These are phyloP conservation scores for Venusia cambrica DNA, from an alignment of 2,888 invertebrate genomes.

Conservation along the genomic window DNA sequence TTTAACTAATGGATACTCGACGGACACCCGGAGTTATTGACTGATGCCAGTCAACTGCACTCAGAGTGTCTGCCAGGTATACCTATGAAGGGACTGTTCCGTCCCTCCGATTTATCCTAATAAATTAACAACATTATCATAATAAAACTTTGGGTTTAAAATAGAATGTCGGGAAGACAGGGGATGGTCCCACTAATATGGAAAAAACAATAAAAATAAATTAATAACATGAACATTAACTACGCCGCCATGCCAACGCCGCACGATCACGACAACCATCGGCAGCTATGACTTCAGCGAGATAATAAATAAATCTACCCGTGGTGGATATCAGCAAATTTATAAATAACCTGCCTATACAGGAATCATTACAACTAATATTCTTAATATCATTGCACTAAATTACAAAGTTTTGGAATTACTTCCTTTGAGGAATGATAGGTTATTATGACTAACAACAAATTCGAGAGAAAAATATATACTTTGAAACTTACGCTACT, in stretches of 20 bases:
- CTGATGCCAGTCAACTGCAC: neutral
- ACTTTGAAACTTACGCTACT: conserved; percentile 28
- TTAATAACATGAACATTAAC: conserved; percentile 53
- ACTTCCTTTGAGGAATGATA: conserved; percentile 71
- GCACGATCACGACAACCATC: conserved; percentile 34
- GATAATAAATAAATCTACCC: conserved; percentile 43
- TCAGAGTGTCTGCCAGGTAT: conserved; percentile 8
- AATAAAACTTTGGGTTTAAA: conserved; percentile 71
- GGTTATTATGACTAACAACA: conserved; percentile 54
- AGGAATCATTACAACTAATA: conserved; percentile 48
- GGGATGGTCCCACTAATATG: conserved; percentile 61
- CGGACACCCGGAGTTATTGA: conserved; percentile 7
- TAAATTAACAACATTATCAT: conserved; percentile 69
- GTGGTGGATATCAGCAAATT: conserved; percentile 39
- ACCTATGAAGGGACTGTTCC: conserved; percentile 14
- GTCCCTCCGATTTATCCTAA: conserved; percentile 51
- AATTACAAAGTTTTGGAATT: conserved; percentile 71
- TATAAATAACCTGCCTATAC: conserved; percentile 31
- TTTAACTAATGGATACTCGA: conserved; percentile 53
- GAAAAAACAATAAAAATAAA: conserved; percentile 48
- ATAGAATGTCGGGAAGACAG: conserved; percentile 71
- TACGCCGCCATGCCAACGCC: too few relatives aligned
- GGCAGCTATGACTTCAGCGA: conserved; percentile 26
- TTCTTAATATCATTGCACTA: conserved; percentile 76
- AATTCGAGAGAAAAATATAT: conserved; percentile 60